Conservation (phyloP, 53 echinoderm and acorn worm genomes). For the Holothuria leucospilota region DNA sequence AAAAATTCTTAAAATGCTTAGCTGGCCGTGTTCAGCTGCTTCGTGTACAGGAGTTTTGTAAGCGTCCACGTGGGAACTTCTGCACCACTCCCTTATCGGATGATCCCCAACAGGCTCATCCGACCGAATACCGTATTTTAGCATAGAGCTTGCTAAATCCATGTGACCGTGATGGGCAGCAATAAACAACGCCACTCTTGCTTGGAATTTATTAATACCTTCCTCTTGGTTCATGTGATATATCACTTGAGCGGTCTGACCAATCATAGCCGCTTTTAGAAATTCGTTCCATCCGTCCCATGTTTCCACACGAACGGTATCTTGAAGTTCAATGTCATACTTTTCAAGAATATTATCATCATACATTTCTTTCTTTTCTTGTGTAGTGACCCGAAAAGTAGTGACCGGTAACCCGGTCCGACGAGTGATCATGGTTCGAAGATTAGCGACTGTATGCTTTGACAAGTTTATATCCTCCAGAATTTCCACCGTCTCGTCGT, state of each 20-base stretch:
- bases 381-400: slow-evolving; percentile 73
- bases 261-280: slow-evolving; percentile 79
- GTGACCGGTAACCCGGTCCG: slow-evolving; percentile 86
- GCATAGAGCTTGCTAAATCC: slow-evolving; percentile 80
- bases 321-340: slow-evolving; percentile 75
- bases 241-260: slow-evolving; percentile 80
- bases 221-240: slow-evolving; percentile 67
- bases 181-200: slow-evolving; percentile 85
- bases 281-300: slow-evolving; percentile 98
- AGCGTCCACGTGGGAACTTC: slow-evolving; percentile 78
- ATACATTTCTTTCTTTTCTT: slow-evolving; percentile 72
- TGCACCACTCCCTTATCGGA: slow-evolving; percentile 90
- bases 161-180: slow-evolving; percentile 93
- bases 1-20: slow-evolving; percentile 89
- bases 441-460: slow-evolving; percentile 72
- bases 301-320: slow-evolving; percentile 75
- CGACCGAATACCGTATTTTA: slow-evolving; percentile 77
- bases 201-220: slow-evolving; percentile 79
- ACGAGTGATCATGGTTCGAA: slow-evolving; percentile 78
- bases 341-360: slow-evolving; percentile 68
- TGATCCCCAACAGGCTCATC: slow-evolving; percentile 94
- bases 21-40: slow-evolving; percentile 87
- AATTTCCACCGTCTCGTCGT: slow-evolving; percentile 88
- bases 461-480: slow-evolving; percentile 75
- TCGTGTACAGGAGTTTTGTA: slow-evolving; percentile 89